These are phyloP conservation scores for Acrocephalus kingi DNA, from an alignment of 2,113 vertebrate genomes.

Conservation along the genomic window DNA sequence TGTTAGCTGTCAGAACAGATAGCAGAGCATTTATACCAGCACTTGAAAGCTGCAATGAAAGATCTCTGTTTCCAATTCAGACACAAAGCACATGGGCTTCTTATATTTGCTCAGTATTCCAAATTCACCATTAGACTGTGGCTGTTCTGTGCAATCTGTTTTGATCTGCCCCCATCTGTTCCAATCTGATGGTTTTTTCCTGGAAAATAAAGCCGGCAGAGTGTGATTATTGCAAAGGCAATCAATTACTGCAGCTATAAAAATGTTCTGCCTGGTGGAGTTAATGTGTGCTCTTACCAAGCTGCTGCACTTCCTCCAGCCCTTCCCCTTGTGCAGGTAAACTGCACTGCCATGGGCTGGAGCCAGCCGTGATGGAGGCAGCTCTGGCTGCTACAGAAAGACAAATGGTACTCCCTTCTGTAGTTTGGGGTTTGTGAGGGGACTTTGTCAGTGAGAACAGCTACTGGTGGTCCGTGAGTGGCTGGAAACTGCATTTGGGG, in stretches of 20 bases:
- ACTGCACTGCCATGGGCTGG: not conserved
- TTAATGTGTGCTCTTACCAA: not conserved
- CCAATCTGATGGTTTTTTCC: not conserved
- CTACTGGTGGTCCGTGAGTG: not conserved
- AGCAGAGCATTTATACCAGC: not conserved
- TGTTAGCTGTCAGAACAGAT: not conserved
- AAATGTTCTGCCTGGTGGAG: not conserved
- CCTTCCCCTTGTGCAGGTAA: not conserved
- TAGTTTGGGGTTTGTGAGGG: not conserved
- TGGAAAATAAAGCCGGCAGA: conserved; percentile 18
- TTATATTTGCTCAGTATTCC: conserved; percentile 36
- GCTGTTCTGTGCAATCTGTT: conserved; percentile 51
- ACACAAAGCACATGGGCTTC: not conserved
- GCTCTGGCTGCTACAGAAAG: not conserved
- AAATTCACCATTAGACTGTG: not conserved
- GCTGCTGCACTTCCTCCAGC: not conserved
- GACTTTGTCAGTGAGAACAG: not conserved
- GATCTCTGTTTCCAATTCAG: not conserved
- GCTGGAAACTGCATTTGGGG: not conserved
- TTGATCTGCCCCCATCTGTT: conserved; percentile 58
- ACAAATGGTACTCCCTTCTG: not conserved
- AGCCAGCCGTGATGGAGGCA: not conserved
- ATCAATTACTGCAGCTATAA: conserved; percentile 28
- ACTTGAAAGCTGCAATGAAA: conserved; percentile 4
- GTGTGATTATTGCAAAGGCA: conserved; percentile 26